Evolutionary conservation across 2,797 vertebrate species (phyloP), one percentile per base, ranked within the genome.

Genomic region (Tinamus major): DNA sequence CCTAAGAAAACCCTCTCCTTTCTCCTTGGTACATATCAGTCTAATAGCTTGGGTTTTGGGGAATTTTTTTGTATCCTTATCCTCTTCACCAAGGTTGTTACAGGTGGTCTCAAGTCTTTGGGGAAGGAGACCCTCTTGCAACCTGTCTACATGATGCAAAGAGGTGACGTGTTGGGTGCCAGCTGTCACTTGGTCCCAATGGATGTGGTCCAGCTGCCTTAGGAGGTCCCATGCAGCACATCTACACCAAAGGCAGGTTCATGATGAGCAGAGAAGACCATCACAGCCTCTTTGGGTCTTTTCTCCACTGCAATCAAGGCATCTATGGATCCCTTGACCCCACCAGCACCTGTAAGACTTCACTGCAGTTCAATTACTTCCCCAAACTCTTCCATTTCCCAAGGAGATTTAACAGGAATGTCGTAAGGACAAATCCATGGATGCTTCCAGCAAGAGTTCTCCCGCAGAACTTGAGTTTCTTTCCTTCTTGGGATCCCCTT

Each of bases 241-340:
- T 33, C 31, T 13, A 41, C 37, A 41, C 49, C 49, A 18, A 55
- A 10, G 53, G 53, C 53, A 55, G 29, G 53, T 55, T 55, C 53
- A 55, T 55, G 53, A 0, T 75, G 6, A 51, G 10, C 51, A 58
- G 65, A 70, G 10, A 53, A 8, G 44, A 65, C n/a, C 39, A 31
- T 0, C 0, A n/a, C 26, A 46, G 26, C 31, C 5, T 1, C 0
- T 33, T 71, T 39, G 53, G 42, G 11, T 69, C 29, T 56, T 44
- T 27, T 16, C 24, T 67, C 74, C 14, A 2, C 49, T 51, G 51
- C 24, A 21, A 46, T 18, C 48, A 56, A 75, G 24, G 15, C 29
- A 31, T 6, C 44, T 27, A 56, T 0, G 1, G 42, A 49, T 49
- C 48, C 48, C 23, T 49, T 11, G 6, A 49, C 23, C 48, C 48